Evolutionary conservation across 2,113 vertebrate genomes (phyloP), one percentile per base, ranked within the genome.

Genomic region (Numenius arquata): DNA sequence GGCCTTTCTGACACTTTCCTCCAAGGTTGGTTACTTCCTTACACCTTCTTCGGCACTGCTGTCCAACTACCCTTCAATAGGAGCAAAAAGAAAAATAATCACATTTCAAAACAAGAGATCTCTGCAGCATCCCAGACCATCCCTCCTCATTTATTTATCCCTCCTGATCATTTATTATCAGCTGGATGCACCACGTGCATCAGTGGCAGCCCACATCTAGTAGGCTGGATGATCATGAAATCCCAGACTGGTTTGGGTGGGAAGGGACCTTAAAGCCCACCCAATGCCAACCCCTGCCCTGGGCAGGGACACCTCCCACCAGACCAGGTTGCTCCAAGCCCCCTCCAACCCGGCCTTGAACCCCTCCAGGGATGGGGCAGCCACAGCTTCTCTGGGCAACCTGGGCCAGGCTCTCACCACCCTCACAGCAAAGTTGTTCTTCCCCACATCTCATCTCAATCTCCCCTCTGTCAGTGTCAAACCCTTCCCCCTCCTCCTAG

Each of bases 101-200:
- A 22, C 58, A 11, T 47, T 63, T 47, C 47, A 47, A 73, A 61
- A 8, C 7, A 14, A 21, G 62, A 38, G 20, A 30, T 34, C 43
- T 27, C 75, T 72, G 52, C 67, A 63, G 75, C 75, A 48, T 14
- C 41, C 47, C 61, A n/a, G 45, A 30, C 4, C 22, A 56, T 5
- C 32, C 40, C 59, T 41, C 36, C 32, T 29, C 38, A 20, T 9
- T 62, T 21, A 26, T 40, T 29, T 20, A 30, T 30, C 16, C 62
- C n/a, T 22, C 56, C 20, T 17, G 23, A 12, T 0, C 6, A 12
- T 25, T 47, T 38, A 11, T 10, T 1, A 48, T 22, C 61, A 50
- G 65, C 29, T 11, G 32, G 32, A 65, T 20, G 29, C 3, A 48
- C 6, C 38, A 14, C 6, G 1, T 7, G 6, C 21, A 17, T 0